Conservation (phyloP, 2,113 vertebrate genomes). For the Todiramphus saurophagus region DNA sequence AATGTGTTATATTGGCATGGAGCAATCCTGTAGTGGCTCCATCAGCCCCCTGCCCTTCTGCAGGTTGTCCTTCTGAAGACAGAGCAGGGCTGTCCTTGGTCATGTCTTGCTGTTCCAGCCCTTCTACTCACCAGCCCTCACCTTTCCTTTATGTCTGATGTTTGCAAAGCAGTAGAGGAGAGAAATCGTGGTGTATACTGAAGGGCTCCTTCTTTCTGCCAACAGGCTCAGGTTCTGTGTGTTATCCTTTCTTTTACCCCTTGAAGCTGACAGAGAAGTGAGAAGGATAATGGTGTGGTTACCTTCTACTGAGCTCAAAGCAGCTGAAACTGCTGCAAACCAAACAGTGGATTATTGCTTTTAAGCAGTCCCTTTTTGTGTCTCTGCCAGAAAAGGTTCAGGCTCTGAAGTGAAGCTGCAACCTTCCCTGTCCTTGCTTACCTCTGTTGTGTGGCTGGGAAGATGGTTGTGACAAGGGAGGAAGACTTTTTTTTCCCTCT, state of each 20-base stretch:
- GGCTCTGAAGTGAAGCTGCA: neutral
- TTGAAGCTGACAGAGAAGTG: neutral
- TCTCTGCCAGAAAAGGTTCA: neutral
- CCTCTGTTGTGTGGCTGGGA: neutral
- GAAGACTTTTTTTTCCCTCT: neutral
- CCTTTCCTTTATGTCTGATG: neutral
- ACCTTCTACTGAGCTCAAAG: fast-evolving
- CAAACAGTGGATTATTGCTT: fast-evolving
- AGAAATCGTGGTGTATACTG: fast-evolving
- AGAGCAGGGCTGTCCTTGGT: fast-evolving
- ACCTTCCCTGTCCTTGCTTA: neutral
- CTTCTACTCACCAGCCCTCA: neutral
- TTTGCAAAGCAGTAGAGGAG: neutral
- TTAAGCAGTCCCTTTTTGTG: neutral
- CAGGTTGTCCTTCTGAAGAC: neutral
- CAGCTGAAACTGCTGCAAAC: neutral
- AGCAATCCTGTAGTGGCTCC: neutral
- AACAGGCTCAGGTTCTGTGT: neutral
- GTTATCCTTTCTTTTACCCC: neutral
- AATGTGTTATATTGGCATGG: fast-evolving
- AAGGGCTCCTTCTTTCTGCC: neutral
- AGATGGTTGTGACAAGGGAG: neutral
- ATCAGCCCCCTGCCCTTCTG: neutral
- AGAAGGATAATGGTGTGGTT: neutral
- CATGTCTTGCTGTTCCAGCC: no score